These are phyloP conservation scores for Tauraco erythrolophus DNA, from an alignment of 2,113 vertebrate species.

Conservation along the genomic window DNA sequence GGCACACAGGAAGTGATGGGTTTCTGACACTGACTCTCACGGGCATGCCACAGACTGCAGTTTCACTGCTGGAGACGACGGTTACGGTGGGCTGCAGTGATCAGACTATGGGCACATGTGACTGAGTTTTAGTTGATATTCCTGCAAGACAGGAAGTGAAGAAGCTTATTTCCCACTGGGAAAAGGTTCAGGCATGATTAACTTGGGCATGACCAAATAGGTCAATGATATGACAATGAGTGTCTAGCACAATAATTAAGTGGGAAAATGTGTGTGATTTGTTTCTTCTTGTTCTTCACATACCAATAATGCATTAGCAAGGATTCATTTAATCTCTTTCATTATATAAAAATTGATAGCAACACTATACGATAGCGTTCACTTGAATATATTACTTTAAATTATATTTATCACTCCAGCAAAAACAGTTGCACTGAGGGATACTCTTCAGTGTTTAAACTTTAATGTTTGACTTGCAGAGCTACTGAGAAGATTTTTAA, in stretches of 20 bases:
- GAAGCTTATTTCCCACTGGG: constrained; percentile 81
- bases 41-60: constrained; percentile 49
- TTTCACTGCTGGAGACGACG: constrained; percentile 61
- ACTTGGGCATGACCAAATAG: constrained; percentile 85
- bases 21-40: constrained; percentile 74
- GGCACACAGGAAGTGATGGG: constrained; percentile 69
- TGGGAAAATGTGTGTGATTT: constrained; percentile 80
- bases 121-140: constrained; percentile 82
- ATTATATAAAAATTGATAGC: constrained; percentile 70
- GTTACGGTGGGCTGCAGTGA: constrained; percentile 67
- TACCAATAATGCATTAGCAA: constrained; percentile 77
- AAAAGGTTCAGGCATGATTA: constrained; percentile 85
- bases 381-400: constrained; percentile 66
- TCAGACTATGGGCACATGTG: constrained; percentile 72
- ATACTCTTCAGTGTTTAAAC: not conserved
- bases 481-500: not conserved
- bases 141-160: constrained; percentile 80
- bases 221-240: constrained; percentile 83
- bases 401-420: constrained; percentile 47
- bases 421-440: not conserved
- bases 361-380: constrained; percentile 43
- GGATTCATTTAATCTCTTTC: constrained; percentile 75
- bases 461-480: not conserved
- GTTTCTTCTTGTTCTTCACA: constrained; percentile 79
- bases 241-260: constrained; percentile 84